These are phyloP conservation scores for Cervus canadensis DNA, from an alignment of 2,113 vertebrate genomes.

Conservation along the genomic window DNA sequence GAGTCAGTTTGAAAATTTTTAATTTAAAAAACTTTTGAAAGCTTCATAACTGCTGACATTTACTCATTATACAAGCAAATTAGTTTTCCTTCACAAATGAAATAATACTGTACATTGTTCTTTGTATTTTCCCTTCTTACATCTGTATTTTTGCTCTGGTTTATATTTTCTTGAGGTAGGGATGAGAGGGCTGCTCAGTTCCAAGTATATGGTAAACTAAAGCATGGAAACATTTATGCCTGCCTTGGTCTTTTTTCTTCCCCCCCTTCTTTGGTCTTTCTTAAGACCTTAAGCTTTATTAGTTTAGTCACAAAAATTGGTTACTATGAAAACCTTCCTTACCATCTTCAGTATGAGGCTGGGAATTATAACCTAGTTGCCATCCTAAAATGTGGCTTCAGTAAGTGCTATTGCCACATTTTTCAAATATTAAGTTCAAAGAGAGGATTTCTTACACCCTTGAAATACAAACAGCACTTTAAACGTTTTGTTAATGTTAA, in stretches of 20 bases:
- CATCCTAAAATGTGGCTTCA: neutral
- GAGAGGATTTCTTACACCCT: neutral
- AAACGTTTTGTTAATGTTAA: conserved; percentile 50
- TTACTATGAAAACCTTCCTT: neutral
- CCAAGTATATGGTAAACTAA: neutral
- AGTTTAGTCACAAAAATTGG: neutral
- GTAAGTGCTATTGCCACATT: neutral
- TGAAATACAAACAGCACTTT: neutral
- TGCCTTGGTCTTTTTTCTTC: neutral
- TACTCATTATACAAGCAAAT: neutral
- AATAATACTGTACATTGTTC: neutral
- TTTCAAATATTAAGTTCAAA: conserved; percentile 50
- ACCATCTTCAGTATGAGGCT: neutral
- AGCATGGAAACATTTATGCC: neutral
- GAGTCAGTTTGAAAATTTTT: neutral
- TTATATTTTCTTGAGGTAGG: neutral
- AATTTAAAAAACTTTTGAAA: neutral
- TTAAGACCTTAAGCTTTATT: neutral
- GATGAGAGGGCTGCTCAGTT: neutral
- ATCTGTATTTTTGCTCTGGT: neutral
- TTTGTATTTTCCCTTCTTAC: neutral
- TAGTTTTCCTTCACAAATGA: neutral
- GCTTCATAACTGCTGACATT: neutral
- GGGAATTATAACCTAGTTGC: neutral
- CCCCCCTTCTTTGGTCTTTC: neutral